Evolutionary conservation across 2,888 invertebrate species (phyloP), one percentile per base, ranked within the genome.

Genomic region (Drosophila mimica): DNA sequence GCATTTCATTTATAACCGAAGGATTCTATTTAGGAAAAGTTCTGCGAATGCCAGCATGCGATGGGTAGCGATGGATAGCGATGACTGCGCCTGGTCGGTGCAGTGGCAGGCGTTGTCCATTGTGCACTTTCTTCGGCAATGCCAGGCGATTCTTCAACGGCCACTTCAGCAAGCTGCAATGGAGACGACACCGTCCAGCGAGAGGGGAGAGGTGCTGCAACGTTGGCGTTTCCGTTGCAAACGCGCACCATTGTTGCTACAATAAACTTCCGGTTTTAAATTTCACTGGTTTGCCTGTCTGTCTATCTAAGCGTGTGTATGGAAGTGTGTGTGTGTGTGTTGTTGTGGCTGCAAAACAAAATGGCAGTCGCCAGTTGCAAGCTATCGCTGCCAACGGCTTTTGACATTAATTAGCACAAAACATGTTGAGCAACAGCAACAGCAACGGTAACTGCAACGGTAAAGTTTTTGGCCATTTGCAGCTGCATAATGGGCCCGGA

Each of bases 371-470:
- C 67, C 70, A 69, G 64, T 70, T 70, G 64, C 69, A 64, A 68
- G 69, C 68, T 68, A 83, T 68, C 58, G 74, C 63, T 67, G 57
- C 64, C 78, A 81, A 79, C 70, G 79, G 81, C 77, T 76, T 84
- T 87, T 83, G 86, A 89, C 89, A 87, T 89, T 87, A 87, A 87
- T 87, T 87, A 87, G 89, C 83, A 74, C 67, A 65, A 81, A 88
- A 78, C 81, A 86, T 75, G 87, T 79, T 83, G 78, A 68, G 63
- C 66, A 59, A 59, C 63, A 33, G 58, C 48, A 61, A 61, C 17
- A 43, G 70, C 49, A 61, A 86, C 57, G 72, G 46, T 62, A 54
- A 77, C 59, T 61, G 72, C 54, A 62, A 80, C 81, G 89, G 77
- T 69, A 80, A 86, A 86, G 69, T 89, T 82, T 82, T 85, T 56